Evolutionary conservation across 2,888 invertebrate species (phyloP).

Genomic region (Keiferia lycopersicella): DNA sequence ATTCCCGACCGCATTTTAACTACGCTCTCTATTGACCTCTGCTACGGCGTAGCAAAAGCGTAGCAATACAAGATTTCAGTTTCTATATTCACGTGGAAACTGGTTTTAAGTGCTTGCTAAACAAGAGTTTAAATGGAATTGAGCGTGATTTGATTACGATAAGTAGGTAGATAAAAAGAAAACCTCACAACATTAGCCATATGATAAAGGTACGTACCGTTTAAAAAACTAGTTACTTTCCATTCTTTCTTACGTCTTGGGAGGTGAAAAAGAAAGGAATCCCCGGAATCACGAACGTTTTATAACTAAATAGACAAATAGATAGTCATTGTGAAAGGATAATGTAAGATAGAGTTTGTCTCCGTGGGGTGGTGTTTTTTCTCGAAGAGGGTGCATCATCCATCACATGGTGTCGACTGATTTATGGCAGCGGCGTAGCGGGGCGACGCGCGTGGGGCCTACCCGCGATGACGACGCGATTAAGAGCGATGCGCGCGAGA

Average conservation of each 20-base stretch:
- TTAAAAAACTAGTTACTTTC: neutral
- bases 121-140: too few species aligned
- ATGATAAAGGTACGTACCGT: neutral
- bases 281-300: neutral
- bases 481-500: conserved; percentile 48
- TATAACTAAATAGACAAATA: conserved; percentile 23
- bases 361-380: conserved; percentile 49
- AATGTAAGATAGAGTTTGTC: conserved; percentile 46
- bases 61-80: neutral
- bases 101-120: neutral
- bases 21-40: conserved; percentile 6
- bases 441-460: conserved; percentile 65
- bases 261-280: neutral
- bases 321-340: conserved; percentile 35
- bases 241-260: neutral
- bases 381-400: conserved; percentile 58
- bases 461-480: conserved; percentile 72
- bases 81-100: neutral
- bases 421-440: conserved; percentile 69
- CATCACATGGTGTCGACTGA: conserved; percentile 72
- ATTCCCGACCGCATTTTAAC: conserved; percentile 10
- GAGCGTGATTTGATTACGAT: neutral
- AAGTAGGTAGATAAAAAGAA: too few species aligned
- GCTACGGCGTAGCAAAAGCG: conserved; percentile 9
- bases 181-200: neutral